Base-by-base conservation (phyloP, 1,140 invertebrate species). In the Drosophila tropicalis region DNA sequence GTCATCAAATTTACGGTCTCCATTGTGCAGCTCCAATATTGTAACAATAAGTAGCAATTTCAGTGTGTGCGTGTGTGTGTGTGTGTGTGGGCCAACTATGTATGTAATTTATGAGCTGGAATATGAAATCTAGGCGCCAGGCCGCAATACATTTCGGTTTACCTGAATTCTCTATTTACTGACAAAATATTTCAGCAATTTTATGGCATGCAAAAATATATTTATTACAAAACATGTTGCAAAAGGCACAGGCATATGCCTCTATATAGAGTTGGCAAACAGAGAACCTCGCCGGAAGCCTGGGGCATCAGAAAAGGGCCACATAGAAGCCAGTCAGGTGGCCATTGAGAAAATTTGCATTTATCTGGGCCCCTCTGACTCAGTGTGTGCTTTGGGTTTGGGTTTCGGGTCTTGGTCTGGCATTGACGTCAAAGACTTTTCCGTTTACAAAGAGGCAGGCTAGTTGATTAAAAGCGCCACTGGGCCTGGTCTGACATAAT, bases 1-100 rank as follows among this genome's bases (percentile, higher is more conserved):
- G 60, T 87, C 47, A 68, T 87, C 34, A 80, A 87, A 60, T 90
- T 89, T 64, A 87, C 84, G 34, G 84, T 80, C 68, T 87, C 80
- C 56, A 89, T 39, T 39, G 36, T 89, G 76, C 34, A 89, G 84
- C 17, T 90, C 84, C 17, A 86, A 29, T 87, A 41, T 61, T 87
- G 25, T 83, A 76, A 60, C n/a, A 36, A 3, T 7, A 5, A 17
- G 17, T 9, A n/a, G 58, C 19, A 40, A 64, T 19, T 55, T 12
- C 44, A 44, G 5, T 25, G 7, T 22, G 10, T 22, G 9, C 19
- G 41, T 22, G 44, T 19, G 17, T 47, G 41, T 19, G n/a, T 47
- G 44, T 51, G 44, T 51, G 41, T 17, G 41, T 41, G n/a, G 0
- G 15, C 15, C 44, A 47, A 47, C 44, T 47, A 47, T 47, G 44